Evolutionary conservation across 2,113 vertebrate genomes (phyloP).

Genomic region (Toxotes chatareus): DNA sequence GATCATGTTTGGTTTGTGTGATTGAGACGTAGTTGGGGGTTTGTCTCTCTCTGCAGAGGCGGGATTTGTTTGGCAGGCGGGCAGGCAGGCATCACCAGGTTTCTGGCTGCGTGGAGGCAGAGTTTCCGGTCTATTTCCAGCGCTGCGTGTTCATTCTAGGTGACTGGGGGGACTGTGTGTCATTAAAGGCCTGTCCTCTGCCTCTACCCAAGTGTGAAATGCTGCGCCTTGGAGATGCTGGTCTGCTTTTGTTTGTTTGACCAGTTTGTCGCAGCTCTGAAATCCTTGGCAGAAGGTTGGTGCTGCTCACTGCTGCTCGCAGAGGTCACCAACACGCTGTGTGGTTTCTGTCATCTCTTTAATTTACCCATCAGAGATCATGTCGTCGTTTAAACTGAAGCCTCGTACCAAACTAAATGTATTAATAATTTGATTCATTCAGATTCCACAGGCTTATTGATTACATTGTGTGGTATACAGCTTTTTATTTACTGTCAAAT

Average conservation of each 20-base stretch:
- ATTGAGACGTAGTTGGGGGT: slow-evolving; percentile 46
- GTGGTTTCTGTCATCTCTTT: background rate
- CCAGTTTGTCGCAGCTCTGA: slow-evolving; percentile 45
- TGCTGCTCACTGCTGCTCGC: slow-evolving; percentile 11
- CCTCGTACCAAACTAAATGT: background rate
- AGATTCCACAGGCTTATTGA: slow-evolving; percentile 18
- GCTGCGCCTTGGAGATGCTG: slow-evolving; percentile 72
- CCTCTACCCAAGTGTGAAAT: slow-evolving; percentile 78
- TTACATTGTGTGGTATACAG: slow-evolving; percentile 10
- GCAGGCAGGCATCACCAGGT: slow-evolving; percentile 64
- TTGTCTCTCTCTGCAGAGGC: slow-evolving; percentile 21
- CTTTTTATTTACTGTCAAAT: slow-evolving; percentile 88
- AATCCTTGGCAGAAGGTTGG: slow-evolving; percentile 54
- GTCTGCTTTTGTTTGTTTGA: slow-evolving; percentile 70
- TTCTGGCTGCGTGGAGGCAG: slow-evolving; percentile 59
- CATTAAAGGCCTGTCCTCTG: slow-evolving; percentile 77
- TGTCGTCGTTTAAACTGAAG: background rate
- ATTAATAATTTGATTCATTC: slow-evolving; percentile 17
- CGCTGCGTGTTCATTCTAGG: slow-evolving; percentile 76
- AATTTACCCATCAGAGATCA: background rate
- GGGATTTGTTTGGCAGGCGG: slow-evolving; percentile 54
- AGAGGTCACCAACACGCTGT: slow-evolving; percentile 42
- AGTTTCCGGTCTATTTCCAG: slow-evolving; percentile 81
- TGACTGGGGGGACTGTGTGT: slow-evolving; percentile 76
- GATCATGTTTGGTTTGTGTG: slow-evolving; percentile 52